A percentile compares a stretch with the other conserved stretches of the same genome.
phyloP scores from a whole-genome alignment of 2,888 invertebrate species.

The Limnephilus lunatus region DNA sequence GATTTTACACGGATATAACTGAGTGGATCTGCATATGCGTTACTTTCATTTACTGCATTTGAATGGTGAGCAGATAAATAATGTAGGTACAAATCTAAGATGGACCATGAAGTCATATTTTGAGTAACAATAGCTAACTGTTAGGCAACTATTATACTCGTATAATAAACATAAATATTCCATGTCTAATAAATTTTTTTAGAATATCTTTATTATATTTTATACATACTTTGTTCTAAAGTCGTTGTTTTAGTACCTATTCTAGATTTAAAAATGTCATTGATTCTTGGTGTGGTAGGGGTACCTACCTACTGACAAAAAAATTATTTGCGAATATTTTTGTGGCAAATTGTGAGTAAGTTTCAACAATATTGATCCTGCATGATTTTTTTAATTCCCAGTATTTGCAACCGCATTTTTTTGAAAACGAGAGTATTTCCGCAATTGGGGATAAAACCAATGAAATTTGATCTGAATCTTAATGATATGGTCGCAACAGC shows the following conservation, averaged over 20 bases:
- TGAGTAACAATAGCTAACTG: background rate
- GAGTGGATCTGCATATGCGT: slow-evolving; percentile 10
- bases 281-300: too few species aligned
- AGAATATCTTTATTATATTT: background rate
- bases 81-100: background rate
- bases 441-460: slow-evolving; percentile 53
- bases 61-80: background rate
- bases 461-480: slow-evolving; percentile 59
- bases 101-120: background rate
- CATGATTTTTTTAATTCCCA: background rate
- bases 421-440: slow-evolving; percentile 58
- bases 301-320: background rate
- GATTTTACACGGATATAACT: slow-evolving; percentile 39
- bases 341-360: background rate
- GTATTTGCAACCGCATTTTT: slow-evolving; percentile 25
- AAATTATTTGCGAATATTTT: background rate
- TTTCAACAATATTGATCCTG: background rate
- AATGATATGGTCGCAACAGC: slow-evolving; percentile 55
- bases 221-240: background rate
- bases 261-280: too few species aligned
- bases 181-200: too few species aligned
- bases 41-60: slow-evolving; percentile 29
- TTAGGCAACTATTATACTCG: background rate
- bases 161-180: background rate
- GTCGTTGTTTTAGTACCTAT: background rate